Base-by-base conservation (phyloP, 2,888 invertebrate genomes). In the Coronaproctus castanopsis region DNA sequence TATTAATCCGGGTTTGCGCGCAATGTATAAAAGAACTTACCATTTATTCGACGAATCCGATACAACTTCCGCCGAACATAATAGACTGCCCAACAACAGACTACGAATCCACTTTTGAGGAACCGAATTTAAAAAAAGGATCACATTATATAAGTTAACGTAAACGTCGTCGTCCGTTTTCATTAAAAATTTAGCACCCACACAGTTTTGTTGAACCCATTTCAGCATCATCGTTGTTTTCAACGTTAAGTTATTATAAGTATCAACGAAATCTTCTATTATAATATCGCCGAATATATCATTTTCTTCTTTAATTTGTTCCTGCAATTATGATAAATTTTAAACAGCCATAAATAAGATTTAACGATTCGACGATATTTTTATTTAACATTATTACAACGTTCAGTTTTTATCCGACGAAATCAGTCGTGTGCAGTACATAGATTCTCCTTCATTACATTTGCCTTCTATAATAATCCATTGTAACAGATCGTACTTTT, bases 161-260 rank as follows among this genome's bases (percentile, higher is more conserved):
- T 85, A 89, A 74, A 87, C 86, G 67, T 90, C 90, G 65, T 90
- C 89, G 65, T 90, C 89, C 2, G 85, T 83, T 74, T 90, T 90
- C 71, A 90, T 76, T 21, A 89, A 75, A 73, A 81, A 89, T 53
- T 79, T 77, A 0, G 79, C 79, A 48, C 68, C 66, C 21, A 67
- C 67, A 63, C 89, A 89, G 66, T 81, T 79, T 50, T 76, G 77
- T 3, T 77, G 80, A 21, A 85, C 81, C 82, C 87, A 84, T 69
- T 89, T 89, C 60, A 90, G 70, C 76, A 89, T 80, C 80, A 87
- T 82, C 14, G 87, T 80, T 54, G 87, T 85, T 70, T 90, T 90
- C 23, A 90, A 68, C 0, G 89, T 90, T 64, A 89, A 75, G 76
- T 90, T 90, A 70, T 88, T 85, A 69, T 90, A 89, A 0, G 85